Conservation (phyloP, 2,113 vertebrate genomes). For the Trematocara macrostoma region DNA sequence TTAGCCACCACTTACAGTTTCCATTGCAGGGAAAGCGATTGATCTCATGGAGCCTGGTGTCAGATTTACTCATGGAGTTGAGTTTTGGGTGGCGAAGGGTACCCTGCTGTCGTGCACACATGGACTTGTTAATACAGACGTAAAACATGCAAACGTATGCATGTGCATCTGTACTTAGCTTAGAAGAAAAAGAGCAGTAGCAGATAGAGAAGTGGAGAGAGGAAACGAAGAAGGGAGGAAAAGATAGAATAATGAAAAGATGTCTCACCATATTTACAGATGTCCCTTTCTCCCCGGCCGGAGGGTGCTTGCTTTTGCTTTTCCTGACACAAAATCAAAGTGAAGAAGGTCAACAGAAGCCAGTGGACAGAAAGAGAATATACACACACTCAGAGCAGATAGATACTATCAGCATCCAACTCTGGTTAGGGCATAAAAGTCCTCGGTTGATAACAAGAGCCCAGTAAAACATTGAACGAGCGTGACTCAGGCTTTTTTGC, state of each 20-base stretch:
- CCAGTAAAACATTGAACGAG: slow-evolving; percentile 15
- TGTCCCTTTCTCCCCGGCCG: slow-evolving; percentile 67
- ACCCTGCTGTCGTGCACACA: slow-evolving; percentile 57
- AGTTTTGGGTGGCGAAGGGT: slow-evolving; percentile 72
- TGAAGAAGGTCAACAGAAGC: slow-evolving; percentile 52
- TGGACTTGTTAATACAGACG: neutral
- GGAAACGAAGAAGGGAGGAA: neutral
- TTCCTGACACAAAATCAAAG: slow-evolving; percentile 59
- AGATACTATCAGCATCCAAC: slow-evolving; percentile 47
- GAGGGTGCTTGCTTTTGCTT: slow-evolving; percentile 71
- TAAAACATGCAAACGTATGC: neutral
- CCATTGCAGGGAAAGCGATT: slow-evolving; percentile 72
- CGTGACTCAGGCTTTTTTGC: slow-evolving; percentile 29
- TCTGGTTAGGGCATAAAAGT: slow-evolving; percentile 32
- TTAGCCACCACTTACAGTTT: slow-evolving; percentile 66
- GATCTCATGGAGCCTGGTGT: slow-evolving; percentile 76
- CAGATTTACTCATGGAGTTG: slow-evolving; percentile 78
- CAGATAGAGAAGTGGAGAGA: neutral
- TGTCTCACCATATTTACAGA: slow-evolving; percentile 70
- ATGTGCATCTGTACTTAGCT: neutral
- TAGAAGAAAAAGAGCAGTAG: neutral
- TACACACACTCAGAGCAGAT: slow-evolving; percentile 17
- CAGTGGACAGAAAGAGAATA: slow-evolving; percentile 48
- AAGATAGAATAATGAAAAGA: slow-evolving; percentile 3
- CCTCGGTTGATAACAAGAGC: slow-evolving; percentile 46